Evolutionary conservation across 2,888 invertebrate species (phyloP).

Genomic region (Rhimphoctona megacephalus): DNA sequence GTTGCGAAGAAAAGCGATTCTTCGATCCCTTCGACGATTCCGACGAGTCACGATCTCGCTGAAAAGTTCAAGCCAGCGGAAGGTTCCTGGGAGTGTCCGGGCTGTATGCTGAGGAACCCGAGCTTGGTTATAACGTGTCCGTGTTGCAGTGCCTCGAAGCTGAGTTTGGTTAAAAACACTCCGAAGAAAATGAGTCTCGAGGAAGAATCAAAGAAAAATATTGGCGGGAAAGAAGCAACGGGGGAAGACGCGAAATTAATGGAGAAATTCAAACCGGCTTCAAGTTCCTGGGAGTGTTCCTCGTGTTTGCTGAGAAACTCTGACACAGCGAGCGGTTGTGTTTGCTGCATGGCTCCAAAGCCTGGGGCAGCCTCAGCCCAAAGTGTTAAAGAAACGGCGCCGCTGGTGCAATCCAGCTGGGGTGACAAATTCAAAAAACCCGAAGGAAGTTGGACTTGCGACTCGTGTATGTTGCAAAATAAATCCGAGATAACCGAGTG

Average conservation of each 20-base stretch:
- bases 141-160: constrained; percentile 81
- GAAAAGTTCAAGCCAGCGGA: constrained; percentile 78
- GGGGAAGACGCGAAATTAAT: constrained; percentile 16
- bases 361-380: constrained; percentile 71
- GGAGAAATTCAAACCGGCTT: constrained; percentile 84
- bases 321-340: constrained; percentile 84
- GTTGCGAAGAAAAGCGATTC: neutral
- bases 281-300: constrained; percentile 89
- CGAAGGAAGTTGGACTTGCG: constrained; percentile 87
- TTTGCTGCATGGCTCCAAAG: constrained; percentile 86
- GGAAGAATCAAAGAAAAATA: constrained; percentile 32
- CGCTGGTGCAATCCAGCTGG: constrained; percentile 72
- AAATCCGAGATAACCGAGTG: constrained; percentile 85
- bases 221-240: constrained; percentile 53
- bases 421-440: constrained; percentile 83
- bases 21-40: constrained; percentile 37
- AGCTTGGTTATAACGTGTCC: constrained; percentile 71
- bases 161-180: constrained; percentile 72
- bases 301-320: constrained; percentile 88
- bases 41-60: constrained; percentile 64
- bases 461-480: constrained; percentile 87
- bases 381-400: constrained; percentile 85
- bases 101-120: constrained; percentile 87
- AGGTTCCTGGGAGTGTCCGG: constrained; percentile 87
- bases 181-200: constrained; percentile 47